Evolutionary conservation across 2,888 invertebrate genomes (phyloP).

Genomic region (Eupithecia dodoneata): DNA sequence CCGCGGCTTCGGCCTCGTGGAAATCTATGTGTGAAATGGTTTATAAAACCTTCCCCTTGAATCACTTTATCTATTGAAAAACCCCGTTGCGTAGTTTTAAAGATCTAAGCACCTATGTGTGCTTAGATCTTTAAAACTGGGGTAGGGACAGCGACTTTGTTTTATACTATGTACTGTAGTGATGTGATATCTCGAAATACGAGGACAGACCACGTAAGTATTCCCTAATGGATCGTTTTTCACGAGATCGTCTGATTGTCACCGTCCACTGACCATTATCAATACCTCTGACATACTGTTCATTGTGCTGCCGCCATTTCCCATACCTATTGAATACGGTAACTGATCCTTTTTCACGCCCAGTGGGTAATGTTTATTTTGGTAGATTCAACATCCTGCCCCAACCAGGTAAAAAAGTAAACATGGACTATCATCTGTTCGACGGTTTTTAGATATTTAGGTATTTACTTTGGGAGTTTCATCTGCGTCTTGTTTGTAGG

Average conservation of each 20-base stretch:
- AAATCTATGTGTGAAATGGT: no score
- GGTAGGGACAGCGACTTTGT: no score
- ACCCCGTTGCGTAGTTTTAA: no score
- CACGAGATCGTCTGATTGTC: background rate
- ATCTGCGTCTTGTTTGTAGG: background rate
- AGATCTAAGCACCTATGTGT: no score
- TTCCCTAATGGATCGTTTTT: conserved; percentile 1
- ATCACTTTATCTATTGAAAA: no score
- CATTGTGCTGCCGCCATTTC: conserved; percentile 2
- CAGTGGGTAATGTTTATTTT: conserved; percentile 30
- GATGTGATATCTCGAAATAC: background rate
- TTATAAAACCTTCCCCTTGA: no score
- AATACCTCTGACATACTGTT: conserved; percentile 6
- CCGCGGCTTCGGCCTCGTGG: no score
- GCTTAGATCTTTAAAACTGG: no score
- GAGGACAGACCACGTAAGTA: background rate
- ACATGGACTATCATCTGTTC: conserved; percentile 26
- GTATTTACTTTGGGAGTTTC: background rate
- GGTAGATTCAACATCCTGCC: conserved; percentile 36
- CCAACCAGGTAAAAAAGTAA: conserved; percentile 35
- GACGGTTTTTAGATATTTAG: background rate
- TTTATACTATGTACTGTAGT: no score
- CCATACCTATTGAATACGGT: conserved; percentile 23
- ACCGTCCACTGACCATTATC: background rate
- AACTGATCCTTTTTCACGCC: conserved; percentile 28